Evolutionary conservation across 2,113 vertebrate genomes (phyloP), one percentile per base, ranked within the genome.

Genomic region (Pteropus alecto): DNA sequence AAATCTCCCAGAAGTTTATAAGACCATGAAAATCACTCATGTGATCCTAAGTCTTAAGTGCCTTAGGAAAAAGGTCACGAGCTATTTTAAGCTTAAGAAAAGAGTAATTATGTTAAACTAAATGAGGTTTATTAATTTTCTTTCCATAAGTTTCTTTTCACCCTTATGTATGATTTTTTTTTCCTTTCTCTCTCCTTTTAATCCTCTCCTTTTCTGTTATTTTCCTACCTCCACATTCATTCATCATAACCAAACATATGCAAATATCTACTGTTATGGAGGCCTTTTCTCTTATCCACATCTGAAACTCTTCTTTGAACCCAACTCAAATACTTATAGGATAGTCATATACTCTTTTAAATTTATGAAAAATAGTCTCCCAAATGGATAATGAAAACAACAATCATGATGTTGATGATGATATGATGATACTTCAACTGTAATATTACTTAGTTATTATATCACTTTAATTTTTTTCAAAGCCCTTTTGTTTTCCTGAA

Each of bases 21-120:
- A 96, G n/a, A 86, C 76, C 94, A 70, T 71, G 13, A 90, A 96
- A 93, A 87, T 84, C 70, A 90, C 33, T 79, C 91, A 74, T 79
- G 74, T 95, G 58, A 86, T 82, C 2, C 68, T 92, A 46, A 43
- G 13, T 70, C 81, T 96, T 84, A 73, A 95, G 46, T 58, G 90
- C 93, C 77, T 93, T 58, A 43, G 87, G 90, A 65, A 93, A 78
- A 96, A 60, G 91, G 84, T 81, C 79, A 87, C 2, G 33, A 88
- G 82, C 74, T 94, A 84, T 97, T 95, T 93, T 96, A 90, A 73
- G 58, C 16, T 35, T 85, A 83, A 77, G 82, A 95, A 92, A 94
- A 92, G 35, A 87, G 70, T 79, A 73, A 92, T 63, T 92, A 38
- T 87, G 61, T 73, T 96, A 86, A 90, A 46, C 67, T 89, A 93